Base-by-base conservation (phyloP, 2,113 vertebrate genomes). In the Phoxinus phoxinus region DNA sequence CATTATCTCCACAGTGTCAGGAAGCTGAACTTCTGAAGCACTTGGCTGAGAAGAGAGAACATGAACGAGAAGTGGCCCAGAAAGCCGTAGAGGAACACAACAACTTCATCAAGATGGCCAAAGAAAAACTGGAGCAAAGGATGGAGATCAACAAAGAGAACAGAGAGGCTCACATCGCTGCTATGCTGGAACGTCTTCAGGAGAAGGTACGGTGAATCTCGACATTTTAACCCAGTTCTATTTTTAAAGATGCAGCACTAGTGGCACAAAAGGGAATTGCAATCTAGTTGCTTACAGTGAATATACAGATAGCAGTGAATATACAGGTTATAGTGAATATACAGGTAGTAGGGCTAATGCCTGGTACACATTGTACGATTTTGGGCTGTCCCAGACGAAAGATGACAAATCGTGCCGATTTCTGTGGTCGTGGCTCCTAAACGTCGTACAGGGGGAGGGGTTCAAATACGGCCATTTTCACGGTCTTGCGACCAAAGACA, bases 1-100 rank as follows among this genome's bases (percentile, higher is more conserved):
- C 2, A 13, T 79, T 35, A 35, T 37, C 53, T 53, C 71, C 78
- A 75, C 73, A 98, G 97, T 97, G 94, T 90, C 97, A 98, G 86
- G 97, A 99, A 90, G 96, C 98, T 0, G 97, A 99, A 92, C 95
- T 99, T 74, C 94, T 97, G 88, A 98, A 98, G 82, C 97, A 98
- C 69, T 91, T 98, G 87, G 97, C 97, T 0, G 98, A 97, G 87
- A 96, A 97, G 87, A 86, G 97, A 77, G 97, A 98, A 7, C 97
- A 99, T 0, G 96, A 97, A 88, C 92, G 96, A 2, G 97, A 97
- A n/a, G 97, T 98, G 35, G 96, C 96, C 67, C 97, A 97, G 91
- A 98, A 99, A 89, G 97, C 97, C 88, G 93, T 96, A 0, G 95
- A 96, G 87, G 96, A 96, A 87, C 96, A 96, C 91, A 96, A 95